Base-by-base conservation (phyloP, 1,140 invertebrate genomes). In the Nautilus pompilius region DNA sequence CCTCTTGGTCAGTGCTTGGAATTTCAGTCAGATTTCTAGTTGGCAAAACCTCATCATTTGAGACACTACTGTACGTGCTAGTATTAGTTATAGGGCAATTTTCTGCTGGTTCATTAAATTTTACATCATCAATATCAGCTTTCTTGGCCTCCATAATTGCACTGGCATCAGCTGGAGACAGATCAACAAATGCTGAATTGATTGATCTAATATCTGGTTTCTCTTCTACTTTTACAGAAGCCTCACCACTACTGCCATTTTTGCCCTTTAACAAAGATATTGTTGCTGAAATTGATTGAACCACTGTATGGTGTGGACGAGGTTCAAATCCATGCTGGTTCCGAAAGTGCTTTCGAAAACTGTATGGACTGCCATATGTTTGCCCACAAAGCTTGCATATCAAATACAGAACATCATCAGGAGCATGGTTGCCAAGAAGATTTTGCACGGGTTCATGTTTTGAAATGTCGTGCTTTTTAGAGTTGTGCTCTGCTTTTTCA, bases 291-390 rank as follows among this genome's bases (percentile, higher is more conserved):
- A 80, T 80, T 20, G 76, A 77, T 53, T 80, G 78, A 15, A 80
- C 75, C 46, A 78, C 66, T 5, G 76, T 77, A 49, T 80, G 76
- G 36, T 78, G 75, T 2, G 73, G 69, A 24, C 72, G 70, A 2
- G 78, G 78, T 66, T 78, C 76, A 74, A 78, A 80, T 2, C 78
- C 76, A 72, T 80, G 78, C 49, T 77, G 72, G 56, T 78, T 78
- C 32, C 78, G 51, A 54, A 80, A 80, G 58, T 80, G 78, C 60
- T 77, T 78, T n/a, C 75, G 63, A 62, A 80, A 80, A 20, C 73
- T 73, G 68, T 80, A 80, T 5, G 76, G 76, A 65, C 76, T 80
- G n/a, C 78, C 78, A 60, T 80, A 78, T 3, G 76, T 77, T 58
- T 77, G 75, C n/a, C 72, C 61, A 63, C 78, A 80, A 26, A 77